Conservation (phyloP, 2,797 vertebrate genomes). For the Liparis tanakae region DNA sequence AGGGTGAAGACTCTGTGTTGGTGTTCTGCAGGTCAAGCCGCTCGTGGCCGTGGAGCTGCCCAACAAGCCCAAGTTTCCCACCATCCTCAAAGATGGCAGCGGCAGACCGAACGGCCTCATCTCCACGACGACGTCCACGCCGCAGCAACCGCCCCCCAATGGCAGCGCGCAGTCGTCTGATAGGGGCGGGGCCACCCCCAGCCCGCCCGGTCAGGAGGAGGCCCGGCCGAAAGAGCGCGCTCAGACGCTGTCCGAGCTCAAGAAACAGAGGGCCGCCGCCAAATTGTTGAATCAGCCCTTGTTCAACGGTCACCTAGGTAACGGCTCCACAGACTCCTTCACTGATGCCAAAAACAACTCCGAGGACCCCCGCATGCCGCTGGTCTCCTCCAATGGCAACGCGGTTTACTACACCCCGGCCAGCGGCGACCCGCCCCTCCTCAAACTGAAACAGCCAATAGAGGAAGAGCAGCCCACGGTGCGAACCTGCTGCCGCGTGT, state of each 20-base stretch:
- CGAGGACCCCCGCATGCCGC: slow-evolving; percentile 90
- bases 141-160: slow-evolving; percentile 78
- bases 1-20: slow-evolving; percentile 34
- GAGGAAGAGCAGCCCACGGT: slow-evolving; percentile 91
- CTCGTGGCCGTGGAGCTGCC: slow-evolving; percentile 57
- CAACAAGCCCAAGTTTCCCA: slow-evolving; percentile 77
- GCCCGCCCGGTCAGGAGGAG: slow-evolving; percentile 71
- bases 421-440: slow-evolving; percentile 94
- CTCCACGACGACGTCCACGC: slow-evolving; percentile 78
- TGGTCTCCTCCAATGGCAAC: slow-evolving; percentile 92
- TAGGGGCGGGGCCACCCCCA: slow-evolving; percentile 68
- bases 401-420: slow-evolving; percentile 93
- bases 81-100: slow-evolving; percentile 75
- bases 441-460: slow-evolving; percentile 94
- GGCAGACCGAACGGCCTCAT: slow-evolving; percentile 79
- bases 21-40: slow-evolving; percentile 82
- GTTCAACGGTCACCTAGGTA: slow-evolving; percentile 90
- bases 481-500: slow-evolving; percentile 92
- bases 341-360: slow-evolving; percentile 81
- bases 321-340: slow-evolving; percentile 83
- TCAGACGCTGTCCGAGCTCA: slow-evolving; percentile 94
- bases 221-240: slow-evolving; percentile 85
- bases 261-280: slow-evolving; percentile 92
- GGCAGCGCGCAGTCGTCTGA: slow-evolving; percentile 67
- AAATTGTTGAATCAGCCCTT: slow-evolving; percentile 91